A percentile compares a stretch with the other conserved stretches of the same genome.
Evolutionary conservation across 2,797 vertebrate genomes (phyloP).

Genomic region (Triplophysa yarkandensis): DNA sequence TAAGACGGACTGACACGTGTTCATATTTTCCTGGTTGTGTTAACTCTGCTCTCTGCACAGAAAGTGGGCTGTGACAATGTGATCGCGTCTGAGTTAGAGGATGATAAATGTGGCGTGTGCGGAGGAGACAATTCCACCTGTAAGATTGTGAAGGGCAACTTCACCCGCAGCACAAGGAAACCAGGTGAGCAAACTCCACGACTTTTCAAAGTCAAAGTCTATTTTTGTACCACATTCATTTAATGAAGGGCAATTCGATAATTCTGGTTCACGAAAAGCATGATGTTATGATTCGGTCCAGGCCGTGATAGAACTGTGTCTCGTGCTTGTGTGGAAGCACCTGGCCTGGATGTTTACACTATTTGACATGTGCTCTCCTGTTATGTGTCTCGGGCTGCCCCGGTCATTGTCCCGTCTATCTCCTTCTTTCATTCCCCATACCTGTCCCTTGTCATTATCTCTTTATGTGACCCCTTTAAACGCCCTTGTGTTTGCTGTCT

Average conservation of each 20-base stretch:
- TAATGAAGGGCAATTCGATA: not conserved
- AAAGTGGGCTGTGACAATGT: constrained; percentile 95
- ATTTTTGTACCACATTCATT: not conserved
- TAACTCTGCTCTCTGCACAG: constrained; percentile 68
- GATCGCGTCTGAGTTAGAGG: constrained; percentile 88
- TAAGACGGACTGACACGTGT: not conserved
- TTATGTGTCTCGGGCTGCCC: no score
- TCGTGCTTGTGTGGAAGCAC: no score
- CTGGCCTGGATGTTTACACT: no score
- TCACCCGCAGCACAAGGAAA: constrained; percentile 88
- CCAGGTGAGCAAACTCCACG: constrained; percentile 69
- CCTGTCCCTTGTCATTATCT: no score
- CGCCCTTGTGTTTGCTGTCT: no score
- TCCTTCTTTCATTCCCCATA: no score
- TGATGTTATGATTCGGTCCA: no score
- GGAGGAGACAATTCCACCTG: constrained; percentile 93
- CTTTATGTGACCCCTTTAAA: no score
- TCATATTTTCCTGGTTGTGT: not conserved
- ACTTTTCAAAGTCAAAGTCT: not conserved
- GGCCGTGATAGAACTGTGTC: no score
- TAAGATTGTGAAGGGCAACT: constrained; percentile 92
- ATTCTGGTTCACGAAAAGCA: no score
- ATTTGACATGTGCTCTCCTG: no score
- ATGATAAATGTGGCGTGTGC: constrained; percentile 94
- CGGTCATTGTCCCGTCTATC: no score